A percentile compares a stretch with the other conserved stretches of the same genome.
These are phyloP conservation scores for Loxodonta africana DNA, from an alignment of 2,113 vertebrate species.

Conservation along the genomic window DNA sequence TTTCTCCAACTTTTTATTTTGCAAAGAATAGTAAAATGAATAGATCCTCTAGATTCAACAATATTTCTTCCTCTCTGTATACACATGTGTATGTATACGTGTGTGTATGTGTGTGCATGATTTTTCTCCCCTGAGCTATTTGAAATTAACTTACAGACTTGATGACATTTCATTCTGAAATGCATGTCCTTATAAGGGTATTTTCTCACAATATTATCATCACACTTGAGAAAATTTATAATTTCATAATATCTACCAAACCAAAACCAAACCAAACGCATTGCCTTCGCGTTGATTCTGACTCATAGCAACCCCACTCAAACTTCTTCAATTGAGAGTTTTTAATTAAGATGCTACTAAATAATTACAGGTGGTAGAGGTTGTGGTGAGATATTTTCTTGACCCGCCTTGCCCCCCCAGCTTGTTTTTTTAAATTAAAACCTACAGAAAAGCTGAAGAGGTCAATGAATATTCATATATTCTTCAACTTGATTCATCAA, in stretches of 20 bases:
- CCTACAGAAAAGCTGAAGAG: background rate
- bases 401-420: background rate
- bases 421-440: conserved; percentile 30
- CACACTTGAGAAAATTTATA: conserved; percentile 2
- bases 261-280: no score
- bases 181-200: background rate
- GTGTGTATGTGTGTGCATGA: background rate
- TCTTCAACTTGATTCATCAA: background rate
- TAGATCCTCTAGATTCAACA: background rate
- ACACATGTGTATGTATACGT: background rate
- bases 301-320: background rate
- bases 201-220: conserved; percentile 30
- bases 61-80: background rate
- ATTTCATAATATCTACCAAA: background rate
- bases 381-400: background rate
- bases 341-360: conserved; percentile 54
- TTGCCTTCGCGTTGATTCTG: no score
- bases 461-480: background rate
- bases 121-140: background rate
- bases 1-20: background rate
- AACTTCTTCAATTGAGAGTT: background rate
- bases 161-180: background rate
- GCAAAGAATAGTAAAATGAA: background rate
- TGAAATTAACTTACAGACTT: conserved; percentile 10
- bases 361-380: background rate